Conservation (phyloP, 2,888 invertebrate species). For the Lamproptera curius region DNA sequence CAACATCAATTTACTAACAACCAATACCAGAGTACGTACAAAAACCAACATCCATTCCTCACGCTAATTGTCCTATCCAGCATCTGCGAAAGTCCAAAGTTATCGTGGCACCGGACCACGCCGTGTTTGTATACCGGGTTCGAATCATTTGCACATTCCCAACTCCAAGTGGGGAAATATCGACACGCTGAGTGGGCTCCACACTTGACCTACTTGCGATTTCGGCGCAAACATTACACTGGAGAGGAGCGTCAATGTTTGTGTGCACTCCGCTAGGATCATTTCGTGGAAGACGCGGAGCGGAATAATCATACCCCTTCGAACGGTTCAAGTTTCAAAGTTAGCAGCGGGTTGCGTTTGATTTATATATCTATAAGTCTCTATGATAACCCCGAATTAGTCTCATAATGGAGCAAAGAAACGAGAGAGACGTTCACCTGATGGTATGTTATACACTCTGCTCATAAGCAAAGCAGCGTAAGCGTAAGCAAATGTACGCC, state of each 20-base stretch:
- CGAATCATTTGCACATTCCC: constrained; percentile 22
- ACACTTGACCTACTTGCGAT: constrained; percentile 18
- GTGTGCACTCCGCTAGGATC: constrained; percentile 9
- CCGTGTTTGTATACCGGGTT: constrained; percentile 16
- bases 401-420: no score
- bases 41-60: no score
- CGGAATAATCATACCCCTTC: not conserved
- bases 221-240: constrained; percentile 14
- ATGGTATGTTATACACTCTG: no score
- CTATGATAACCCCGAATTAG: no score
- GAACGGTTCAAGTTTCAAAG: not conserved
- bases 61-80: no score
- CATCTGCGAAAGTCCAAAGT: not conserved
- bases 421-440: no score
- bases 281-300: constrained; percentile 6
- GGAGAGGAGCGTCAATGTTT: constrained; percentile 17
- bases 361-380: no score
- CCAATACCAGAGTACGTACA: no score
- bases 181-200: constrained; percentile 15
- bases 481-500: no score
- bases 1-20: no score
- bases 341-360: no score
- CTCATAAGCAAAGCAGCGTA: no score
- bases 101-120: not conserved
- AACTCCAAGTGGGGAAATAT: constrained; percentile 16